Evolutionary conservation across 2,113 vertebrate genomes (phyloP), one percentile per base, ranked within the genome.

Genomic region (Sorex fumeus): DNA sequence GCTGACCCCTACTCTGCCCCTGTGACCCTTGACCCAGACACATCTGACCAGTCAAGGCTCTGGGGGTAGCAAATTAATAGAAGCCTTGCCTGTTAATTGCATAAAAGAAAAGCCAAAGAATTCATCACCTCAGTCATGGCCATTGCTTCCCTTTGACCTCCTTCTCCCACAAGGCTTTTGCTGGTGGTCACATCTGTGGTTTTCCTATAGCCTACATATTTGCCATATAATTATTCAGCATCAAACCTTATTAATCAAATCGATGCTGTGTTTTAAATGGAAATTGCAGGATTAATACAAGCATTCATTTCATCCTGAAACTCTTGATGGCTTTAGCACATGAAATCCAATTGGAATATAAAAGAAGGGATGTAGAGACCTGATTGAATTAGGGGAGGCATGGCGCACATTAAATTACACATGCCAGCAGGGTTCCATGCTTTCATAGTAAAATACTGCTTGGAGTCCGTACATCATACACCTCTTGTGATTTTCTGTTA

Each of bases 71-170:
- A 99, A 99, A 99, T 99, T 99, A 99, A 99, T 99, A 99, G 99
- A 98, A 99, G 97, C 97, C 96, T 98, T 98, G 98, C 98, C 99
- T 98, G 99, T 99, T 99, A 99, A 99, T 99, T 99, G 99, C 98
- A 99, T 99, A 98, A 99, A 98, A 99, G 99, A 98, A 98, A 98
- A 98, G 98, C 98, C 98, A 98, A 98, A 98, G 98, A 98, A 99
- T 99, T 99, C 99, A 99, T 99, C 99, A 99, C 99, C 99, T 99
- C 99, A 99, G 99, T 99, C 99, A 99, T 99, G 99, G 99, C 99
- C 99, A 99, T 99, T 99, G 99, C 99, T 99, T 99, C 98, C 97
- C 98, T 99, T 99, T 99, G 99, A 99, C 99, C 99, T 98, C 93
- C 93, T 98, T 98, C 98, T 99, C 99, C 99, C 99, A 99, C 94